Evolutionary conservation across 2,797 vertebrate species (phyloP), one percentile per base, ranked within the genome.

Genomic region (Myripristis murdjan): DNA sequence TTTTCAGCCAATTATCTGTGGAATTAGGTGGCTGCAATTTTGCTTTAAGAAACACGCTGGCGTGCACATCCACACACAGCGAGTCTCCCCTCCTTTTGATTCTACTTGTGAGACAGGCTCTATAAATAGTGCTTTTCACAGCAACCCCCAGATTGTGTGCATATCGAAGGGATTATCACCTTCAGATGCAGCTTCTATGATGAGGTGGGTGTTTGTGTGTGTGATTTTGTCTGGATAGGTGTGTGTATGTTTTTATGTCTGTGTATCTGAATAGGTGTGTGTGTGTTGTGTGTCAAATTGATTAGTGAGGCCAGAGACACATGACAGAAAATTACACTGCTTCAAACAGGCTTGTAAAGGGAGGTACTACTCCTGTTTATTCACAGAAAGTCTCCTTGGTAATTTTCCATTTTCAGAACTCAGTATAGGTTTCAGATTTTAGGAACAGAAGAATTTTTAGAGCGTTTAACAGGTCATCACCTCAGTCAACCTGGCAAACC

Each of bases 131-230:
- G 20, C 35, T 67, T 76, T 57, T 72, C 57, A 70, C 71, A 73
- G 70, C 60, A 52, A 64, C 73, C 47, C 72, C 39, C 59, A 84
- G 73, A 84, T 75, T 53, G 64, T 23, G 52, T 70, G 79, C 44
- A 64, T 75, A 72, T 85, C 52, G 41, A 79, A 71, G 56, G 70
- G 68, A 92, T 92, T 86, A 90, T 84, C 87, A 82, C 77, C 82
- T 85, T 78, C 44, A 70, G 73, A 75, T 64, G 75, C 56, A 58
- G 58, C 70, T 68, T 24, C 33, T 56, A 63, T 18, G 41, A 49
- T 23, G 57, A 53, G 37, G 49, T 35, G 41, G 41, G 41, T 28
- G 35, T 70, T 8, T 60, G 18, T 24, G 37, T 31, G 22, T 47
- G 59, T 7, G 44, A 2, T 11, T 46, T 46, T 6, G 31, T 31